Evolutionary conservation across 2,113 vertebrate species (phyloP), one percentile per base, ranked within the genome.

Genomic region (Epinephelus lanceolatus): DNA sequence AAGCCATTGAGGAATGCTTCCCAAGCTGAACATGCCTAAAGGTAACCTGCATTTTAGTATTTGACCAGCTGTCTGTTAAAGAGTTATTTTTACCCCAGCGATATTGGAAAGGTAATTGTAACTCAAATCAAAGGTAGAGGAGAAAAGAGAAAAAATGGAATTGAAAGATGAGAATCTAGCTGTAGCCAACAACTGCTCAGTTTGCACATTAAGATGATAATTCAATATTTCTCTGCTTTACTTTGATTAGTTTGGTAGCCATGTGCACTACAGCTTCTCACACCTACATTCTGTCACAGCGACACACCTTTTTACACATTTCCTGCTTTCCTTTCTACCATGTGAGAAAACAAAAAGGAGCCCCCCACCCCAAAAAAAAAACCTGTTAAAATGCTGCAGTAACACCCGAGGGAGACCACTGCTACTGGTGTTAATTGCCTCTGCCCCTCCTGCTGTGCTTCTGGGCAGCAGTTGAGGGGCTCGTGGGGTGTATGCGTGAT

Each of bases 351-450:
- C 11, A 45, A 72, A 77, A 62, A 63, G 1, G 33, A 25, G 53
- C 30, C 4, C 2, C 33, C 30, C 30, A 30, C 30, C 33, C 33
- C 6, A 7, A 52, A 53, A 70, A 53, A 70, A 40, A 59, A 25
- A 37, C 2, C 7, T 33, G 5, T 15, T 72, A 69, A 86, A 88
- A 77, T 74, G 73, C 86, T 88, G 89, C 89, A 83, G 81, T 81
- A 76, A 66, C 57, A 77, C 30, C 30, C 69, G 0, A 42, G 74
- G 74, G 59, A 80, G 40, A 37, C 42, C 37, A 57, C 60, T 77
- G 33, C 47, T 59, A 52, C 73, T 56, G 60, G 52, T 79, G 72
- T 88, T 92, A 91, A 92, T 86, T 90, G 87, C 63, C 49, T 91
- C 57, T 57, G 63, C 60, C 80, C 45, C 76, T 79, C 81, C 77